Evolutionary conservation across 2,888 invertebrate species (phyloP).

Genomic region (Stenchaetothrips biformis): DNA sequence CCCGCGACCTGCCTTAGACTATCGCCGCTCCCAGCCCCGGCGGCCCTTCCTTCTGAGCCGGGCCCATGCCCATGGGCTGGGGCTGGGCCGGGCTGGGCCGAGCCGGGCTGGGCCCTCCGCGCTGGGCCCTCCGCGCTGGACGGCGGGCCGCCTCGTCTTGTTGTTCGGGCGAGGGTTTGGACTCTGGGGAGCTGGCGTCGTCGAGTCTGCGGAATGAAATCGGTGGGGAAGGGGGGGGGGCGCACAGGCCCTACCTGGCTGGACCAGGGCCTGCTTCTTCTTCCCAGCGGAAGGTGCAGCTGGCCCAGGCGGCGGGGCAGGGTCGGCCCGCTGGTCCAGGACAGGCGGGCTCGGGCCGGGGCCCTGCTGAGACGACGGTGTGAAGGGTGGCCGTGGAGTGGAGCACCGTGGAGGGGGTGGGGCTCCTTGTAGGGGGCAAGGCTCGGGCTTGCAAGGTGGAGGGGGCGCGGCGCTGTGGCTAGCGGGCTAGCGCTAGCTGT

Average conservation of each 20-base stretch:
- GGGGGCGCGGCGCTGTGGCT: neutral
- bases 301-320: neutral
- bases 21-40: conserved; percentile 43
- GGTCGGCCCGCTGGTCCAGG: neutral
- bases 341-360: neutral
- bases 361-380: conserved; percentile 7
- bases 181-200: no score
- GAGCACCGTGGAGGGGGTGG: neutral
- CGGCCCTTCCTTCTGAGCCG: conserved; percentile 27
- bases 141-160: neutral
- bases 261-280: conserved; percentile 29
- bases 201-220: no score
- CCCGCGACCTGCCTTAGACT: conserved; percentile 37
- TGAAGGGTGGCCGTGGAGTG: neutral
- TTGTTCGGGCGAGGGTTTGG: neutral
- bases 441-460: conserved; percentile 10
- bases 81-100: no score
- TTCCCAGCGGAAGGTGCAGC: neutral
- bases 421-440: conserved; percentile 14
- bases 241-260: conserved; percentile 31
- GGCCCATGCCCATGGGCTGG: neutral
- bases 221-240: no score
- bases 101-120: neutral
- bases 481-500: neutral
- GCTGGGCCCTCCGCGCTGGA: no score